phyloP scores from a whole-genome alignment of 2,888 invertebrate species.

The Papilio demoleus region DNA sequence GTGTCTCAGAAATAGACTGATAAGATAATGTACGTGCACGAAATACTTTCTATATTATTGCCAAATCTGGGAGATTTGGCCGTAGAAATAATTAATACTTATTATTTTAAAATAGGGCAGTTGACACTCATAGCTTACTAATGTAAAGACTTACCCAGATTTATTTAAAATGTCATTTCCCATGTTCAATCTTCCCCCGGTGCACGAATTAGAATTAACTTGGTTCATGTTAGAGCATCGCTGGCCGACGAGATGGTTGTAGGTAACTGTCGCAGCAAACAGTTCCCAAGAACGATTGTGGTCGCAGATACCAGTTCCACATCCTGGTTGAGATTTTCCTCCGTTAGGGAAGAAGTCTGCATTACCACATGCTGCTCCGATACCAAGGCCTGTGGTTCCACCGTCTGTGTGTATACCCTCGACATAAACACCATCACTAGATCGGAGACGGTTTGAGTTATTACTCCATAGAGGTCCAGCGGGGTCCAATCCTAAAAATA shows the following conservation, averaged over 20 bases:
- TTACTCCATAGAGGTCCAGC: conserved; percentile 65
- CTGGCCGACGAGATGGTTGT: conserved; percentile 62
- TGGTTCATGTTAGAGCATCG: conserved; percentile 56
- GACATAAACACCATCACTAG: conserved; percentile 66
- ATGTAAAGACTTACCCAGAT: conserved; percentile 56
- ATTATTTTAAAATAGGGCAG: no score
- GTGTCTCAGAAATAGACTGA: background rate
- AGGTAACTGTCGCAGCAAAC: conserved; percentile 62
- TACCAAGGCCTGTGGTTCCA: conserved; percentile 71
- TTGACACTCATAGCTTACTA: no score
- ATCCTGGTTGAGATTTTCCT: conserved; percentile 72
- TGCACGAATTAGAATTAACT: conserved; percentile 58
- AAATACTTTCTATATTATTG: background rate
- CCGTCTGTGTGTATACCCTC: conserved; percentile 77
- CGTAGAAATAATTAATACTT: no score
- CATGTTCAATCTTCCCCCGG: conserved; percentile 56
- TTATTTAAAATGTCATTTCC: conserved; percentile 62
- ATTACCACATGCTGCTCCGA: conserved; percentile 75
- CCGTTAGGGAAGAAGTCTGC: conserved; percentile 85
- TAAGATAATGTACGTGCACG: background rate
- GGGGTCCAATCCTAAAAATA: conserved; percentile 62
- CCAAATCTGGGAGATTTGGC: no score
- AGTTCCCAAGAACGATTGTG: conserved; percentile 68
- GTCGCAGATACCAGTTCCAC: conserved; percentile 60
- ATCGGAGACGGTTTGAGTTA: conserved; percentile 51